Evolutionary conservation across 2,888 invertebrate species (phyloP).

Genomic region (Cyclophora punctaria): DNA sequence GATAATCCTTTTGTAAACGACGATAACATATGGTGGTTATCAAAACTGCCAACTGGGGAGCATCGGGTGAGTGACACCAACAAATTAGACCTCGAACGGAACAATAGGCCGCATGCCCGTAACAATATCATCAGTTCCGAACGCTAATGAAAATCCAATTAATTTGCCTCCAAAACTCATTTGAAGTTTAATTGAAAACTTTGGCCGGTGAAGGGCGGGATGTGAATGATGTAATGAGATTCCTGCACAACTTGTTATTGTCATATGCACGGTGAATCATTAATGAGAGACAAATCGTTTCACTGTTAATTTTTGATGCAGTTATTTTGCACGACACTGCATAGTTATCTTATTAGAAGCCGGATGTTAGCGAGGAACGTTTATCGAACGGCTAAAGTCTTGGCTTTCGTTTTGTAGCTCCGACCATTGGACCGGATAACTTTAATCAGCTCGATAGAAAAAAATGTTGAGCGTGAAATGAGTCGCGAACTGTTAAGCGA

Average conservation of each 20-base stretch:
- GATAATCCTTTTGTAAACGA: no score
- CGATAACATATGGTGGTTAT: not conserved
- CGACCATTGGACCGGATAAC: conserved; percentile 44
- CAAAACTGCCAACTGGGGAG: conserved; percentile 26
- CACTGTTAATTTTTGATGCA: conserved; percentile 39
- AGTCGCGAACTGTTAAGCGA: conserved; percentile 51
- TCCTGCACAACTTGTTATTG: conserved; percentile 61
- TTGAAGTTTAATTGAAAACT: conserved; percentile 74
- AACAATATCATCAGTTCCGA: conserved; percentile 71
- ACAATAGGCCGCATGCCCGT: conserved; percentile 63
- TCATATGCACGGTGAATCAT: conserved; percentile 64
- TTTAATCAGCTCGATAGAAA: conserved; percentile 53
- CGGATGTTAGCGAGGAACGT: conserved; percentile 6
- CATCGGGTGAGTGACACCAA: conserved; percentile 48
- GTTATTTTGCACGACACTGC: conserved; percentile 27
- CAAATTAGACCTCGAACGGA: conserved; percentile 23
- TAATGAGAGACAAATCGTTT: conserved; percentile 55
- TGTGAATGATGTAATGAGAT: conserved; percentile 68
- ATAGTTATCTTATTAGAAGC: conserved; percentile 40
- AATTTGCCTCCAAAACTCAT: conserved; percentile 70
- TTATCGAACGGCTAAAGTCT: conserved; percentile 11
- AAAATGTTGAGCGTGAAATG: conserved; percentile 50
- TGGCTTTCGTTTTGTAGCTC: conserved; percentile 37
- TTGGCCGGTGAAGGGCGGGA: conserved; percentile 46
- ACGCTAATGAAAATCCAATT: conserved; percentile 74